Evolutionary conservation across 92 coral and sea anemone genomes (phyloP).

Genomic region (Epizoanthus stellaris): DNA sequence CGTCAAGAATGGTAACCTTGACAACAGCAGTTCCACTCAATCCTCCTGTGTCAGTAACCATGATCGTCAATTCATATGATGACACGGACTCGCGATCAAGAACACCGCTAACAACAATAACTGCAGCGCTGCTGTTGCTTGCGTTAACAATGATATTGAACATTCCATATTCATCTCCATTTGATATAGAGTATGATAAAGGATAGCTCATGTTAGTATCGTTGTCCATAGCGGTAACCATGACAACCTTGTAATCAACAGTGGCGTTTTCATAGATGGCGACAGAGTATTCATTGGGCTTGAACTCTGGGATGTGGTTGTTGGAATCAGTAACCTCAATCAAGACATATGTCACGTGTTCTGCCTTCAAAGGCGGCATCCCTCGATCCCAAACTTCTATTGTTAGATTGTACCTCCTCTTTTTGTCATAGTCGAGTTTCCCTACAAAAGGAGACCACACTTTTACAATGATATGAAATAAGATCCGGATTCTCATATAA

Average conservation of each 20-base stretch:
- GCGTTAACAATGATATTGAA: conserved; percentile 68
- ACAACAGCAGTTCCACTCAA: conserved; percentile 63
- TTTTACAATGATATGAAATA: no score
- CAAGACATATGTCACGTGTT: conserved; percentile 61
- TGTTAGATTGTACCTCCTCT: conserved; percentile 69
- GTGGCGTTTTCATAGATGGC: conserved; percentile 69
- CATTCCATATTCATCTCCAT: conserved; percentile 72
- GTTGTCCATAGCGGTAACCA: conserved; percentile 70
- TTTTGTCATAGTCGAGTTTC: conserved; percentile 73
- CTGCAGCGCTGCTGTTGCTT: conserved; percentile 51
- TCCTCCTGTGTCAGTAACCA: conserved; percentile 65
- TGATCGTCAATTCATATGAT: conserved; percentile 61
- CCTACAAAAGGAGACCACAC: conserved; percentile 28
- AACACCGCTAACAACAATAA: conserved; percentile 50
- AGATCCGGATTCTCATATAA: no score
- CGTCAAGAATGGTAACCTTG: conserved; percentile 75
- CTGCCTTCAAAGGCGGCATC: conserved; percentile 64
- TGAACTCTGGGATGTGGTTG: conserved; percentile 86
- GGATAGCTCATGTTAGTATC: conserved; percentile 65
- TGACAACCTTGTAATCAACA: conserved; percentile 65
- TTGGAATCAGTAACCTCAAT: conserved; percentile 77
- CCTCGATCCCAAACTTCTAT: conserved; percentile 82
- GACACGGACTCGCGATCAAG: conserved; percentile 74
- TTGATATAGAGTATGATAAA: conserved; percentile 61
- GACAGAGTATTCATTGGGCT: conserved; percentile 57